These are phyloP conservation scores for Rhabdophis nuchalis DNA, from an alignment of 2,797 vertebrate species.

Conservation along the genomic window DNA sequence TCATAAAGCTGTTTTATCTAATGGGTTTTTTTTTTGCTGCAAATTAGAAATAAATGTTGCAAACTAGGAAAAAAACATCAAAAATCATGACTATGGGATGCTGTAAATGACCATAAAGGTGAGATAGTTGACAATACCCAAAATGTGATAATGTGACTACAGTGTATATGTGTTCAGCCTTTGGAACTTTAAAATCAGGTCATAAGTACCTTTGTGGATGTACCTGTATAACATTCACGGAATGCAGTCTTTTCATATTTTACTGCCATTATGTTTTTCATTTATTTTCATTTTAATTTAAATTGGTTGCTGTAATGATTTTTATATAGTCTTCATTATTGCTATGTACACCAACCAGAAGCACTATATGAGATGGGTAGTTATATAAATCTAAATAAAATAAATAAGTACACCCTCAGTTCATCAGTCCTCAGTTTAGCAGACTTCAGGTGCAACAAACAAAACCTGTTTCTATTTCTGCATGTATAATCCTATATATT, in stretches of 20 bases:
- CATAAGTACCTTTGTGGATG: neutral
- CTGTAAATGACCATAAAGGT: neutral
- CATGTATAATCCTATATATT: neutral
- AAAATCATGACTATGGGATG: neutral
- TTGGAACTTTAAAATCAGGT: neutral
- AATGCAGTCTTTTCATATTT: neutral
- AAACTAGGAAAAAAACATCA: neutral
- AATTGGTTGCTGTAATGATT: neutral
- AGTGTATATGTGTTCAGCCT: neutral
- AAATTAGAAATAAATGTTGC: neutral
- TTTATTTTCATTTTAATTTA: neutral
- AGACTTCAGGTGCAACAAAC: neutral
- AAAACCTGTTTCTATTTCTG: neutral
- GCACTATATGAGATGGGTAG: neutral
- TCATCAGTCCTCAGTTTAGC: neutral
- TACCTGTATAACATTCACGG: neutral
- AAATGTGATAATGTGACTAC: neutral
- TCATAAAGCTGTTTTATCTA: neutral
- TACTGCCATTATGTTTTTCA: neutral
- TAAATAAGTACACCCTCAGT: neutral
- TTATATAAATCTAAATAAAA: neutral
- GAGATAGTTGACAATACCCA: neutral
- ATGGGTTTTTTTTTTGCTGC: neutral
- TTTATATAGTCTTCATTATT: neutral
- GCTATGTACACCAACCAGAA: neutral